Base-by-base conservation (phyloP, 2,888 invertebrate genomes). In the Scrobipalpa costella region DNA sequence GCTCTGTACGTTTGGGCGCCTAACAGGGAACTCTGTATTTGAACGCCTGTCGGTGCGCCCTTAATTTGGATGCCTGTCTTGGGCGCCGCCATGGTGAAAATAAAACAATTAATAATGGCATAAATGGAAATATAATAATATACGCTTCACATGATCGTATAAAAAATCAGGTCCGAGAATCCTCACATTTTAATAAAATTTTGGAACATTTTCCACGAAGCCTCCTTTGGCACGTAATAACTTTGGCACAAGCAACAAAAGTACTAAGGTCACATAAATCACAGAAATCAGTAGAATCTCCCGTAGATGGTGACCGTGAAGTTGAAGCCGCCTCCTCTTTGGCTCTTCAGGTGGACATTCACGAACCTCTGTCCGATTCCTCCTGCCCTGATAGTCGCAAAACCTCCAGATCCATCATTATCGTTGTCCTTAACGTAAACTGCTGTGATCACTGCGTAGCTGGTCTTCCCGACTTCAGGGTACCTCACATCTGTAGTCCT, bases 261-360 rank as follows among this genome's bases (percentile, higher is more conserved):
- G 62, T 62, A 62, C 62, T 47, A 62, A 33, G 61, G 19, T n/a
- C 33, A 33, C 19, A 62, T 44, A 33, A 62, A 9, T 17, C 34
- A 8, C n/a, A 60, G 47, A 21, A 63, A 34, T 49, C 57, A 36
- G 36, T 13, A 40, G 68, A 82, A 90, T 79, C 85, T 83, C 68
- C 90, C 92, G 55, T 89, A 91, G 34, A 92, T 78, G 0, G 86
- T 83, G 1, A 92, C 69, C 0, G 90, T 88, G 67, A 91, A 92
- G 71, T 92, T 90, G 38, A 91, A 79, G 0, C 92, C 90, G 55
- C 67, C 61, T 1, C 80, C 75, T 33, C 88, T 75, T 68, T 91
- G 91, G 44, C 89, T 86, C 72, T 89, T 89, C 68, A 92, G 69
- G 64, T 90, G 88, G 64, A 92, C 79, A 61, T 86, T 89, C 33